These are phyloP conservation scores for Carassius auratus DNA, from an alignment of 2,113 vertebrate genomes.

Conservation along the genomic window DNA sequence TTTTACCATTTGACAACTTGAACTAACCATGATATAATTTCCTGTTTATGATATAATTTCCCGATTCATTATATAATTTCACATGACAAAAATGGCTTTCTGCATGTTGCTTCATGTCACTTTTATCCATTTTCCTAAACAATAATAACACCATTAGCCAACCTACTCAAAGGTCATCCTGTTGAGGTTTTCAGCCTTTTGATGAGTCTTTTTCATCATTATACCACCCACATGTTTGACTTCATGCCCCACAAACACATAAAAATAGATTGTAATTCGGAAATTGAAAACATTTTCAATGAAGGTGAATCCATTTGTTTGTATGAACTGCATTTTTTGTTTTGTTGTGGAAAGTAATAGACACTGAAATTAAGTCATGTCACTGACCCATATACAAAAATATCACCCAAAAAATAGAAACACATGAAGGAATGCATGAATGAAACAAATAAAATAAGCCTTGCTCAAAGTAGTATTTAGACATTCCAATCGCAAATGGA, in stretches of 20 bases:
- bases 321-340: neutral
- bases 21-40: neutral
- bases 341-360: neutral
- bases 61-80: neutral
- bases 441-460: neutral
- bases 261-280: constrained; percentile 25
- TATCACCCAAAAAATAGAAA: neutral
- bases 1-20: neutral
- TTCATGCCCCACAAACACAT: constrained; percentile 5
- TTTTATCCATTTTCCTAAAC: neutral
- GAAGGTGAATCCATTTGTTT: neutral
- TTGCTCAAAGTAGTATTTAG: neutral
- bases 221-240: neutral
- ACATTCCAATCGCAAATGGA: neutral
- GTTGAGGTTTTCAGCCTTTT: neutral
- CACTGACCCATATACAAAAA: neutral
- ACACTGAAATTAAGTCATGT: neutral
- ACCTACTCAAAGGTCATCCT: neutral
- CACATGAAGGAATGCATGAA: neutral
- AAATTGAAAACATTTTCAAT: neutral
- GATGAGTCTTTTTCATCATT: neutral
- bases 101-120: neutral
- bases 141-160: neutral
- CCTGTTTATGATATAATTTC: neutral
- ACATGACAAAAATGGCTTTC: neutral